phyloP scores from a whole-genome alignment of 2,797 vertebrate genomes.

The Ceyx erithaca region DNA sequence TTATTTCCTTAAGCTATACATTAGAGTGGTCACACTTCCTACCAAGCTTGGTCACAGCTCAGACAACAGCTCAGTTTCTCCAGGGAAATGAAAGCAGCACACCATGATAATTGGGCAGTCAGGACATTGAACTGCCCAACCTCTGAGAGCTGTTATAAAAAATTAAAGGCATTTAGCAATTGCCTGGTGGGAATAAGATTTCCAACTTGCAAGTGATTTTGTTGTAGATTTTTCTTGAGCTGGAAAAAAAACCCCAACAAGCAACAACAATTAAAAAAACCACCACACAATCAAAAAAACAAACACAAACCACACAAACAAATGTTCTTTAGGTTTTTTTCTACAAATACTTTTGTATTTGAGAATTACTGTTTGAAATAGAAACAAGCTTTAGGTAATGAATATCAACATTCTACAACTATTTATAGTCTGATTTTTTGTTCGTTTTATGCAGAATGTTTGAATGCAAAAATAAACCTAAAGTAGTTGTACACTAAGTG shows the following conservation, averaged over 20 bases:
- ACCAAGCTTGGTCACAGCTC: neutral
- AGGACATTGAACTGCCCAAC: neutral
- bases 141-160: neutral
- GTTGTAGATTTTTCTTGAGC: neutral
- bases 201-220: neutral
- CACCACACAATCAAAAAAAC: no score
- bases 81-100: neutral
- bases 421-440: neutral
- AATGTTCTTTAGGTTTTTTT: no score
- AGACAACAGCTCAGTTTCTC: neutral
- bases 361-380: neutral
- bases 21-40: neutral
- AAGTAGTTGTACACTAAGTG: neutral
- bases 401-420: neutral
- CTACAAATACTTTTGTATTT: neutral
- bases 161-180: neutral
- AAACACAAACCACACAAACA: no score
- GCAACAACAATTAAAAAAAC: no score
- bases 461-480: neutral
- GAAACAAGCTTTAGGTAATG: neutral
- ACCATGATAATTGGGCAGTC: neutral
- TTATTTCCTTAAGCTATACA: neutral
- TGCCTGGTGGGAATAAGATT: neutral
- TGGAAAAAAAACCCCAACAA: neutral
- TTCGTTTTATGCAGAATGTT: rapidly evolving